Evolutionary conservation across 1,140 invertebrate genomes (phyloP).

Genomic region (Temnothorax nylanderi): DNA sequence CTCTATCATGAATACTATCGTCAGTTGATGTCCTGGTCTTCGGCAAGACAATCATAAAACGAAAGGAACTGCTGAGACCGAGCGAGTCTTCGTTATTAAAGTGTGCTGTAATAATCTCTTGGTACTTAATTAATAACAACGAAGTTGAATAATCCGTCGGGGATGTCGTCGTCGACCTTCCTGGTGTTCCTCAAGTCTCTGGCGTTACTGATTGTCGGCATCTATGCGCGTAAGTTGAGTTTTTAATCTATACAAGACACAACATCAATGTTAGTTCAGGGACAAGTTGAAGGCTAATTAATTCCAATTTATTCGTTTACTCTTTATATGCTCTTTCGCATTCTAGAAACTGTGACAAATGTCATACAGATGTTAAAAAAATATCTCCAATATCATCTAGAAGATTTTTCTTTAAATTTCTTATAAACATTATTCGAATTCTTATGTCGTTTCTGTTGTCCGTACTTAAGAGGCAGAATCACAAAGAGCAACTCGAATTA

Average conservation of each 20-base stretch:
- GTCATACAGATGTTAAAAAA: background rate
- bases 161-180: constrained; percentile 32
- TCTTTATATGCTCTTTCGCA: background rate
- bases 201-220: background rate
- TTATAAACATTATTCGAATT: background rate
- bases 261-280: background rate
- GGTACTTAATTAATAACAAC: background rate
- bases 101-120: background rate
- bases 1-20: constrained; percentile 38
- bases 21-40: constrained; percentile 64
- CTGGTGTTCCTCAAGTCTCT: background rate
- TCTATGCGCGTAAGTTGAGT: constrained; percentile 64
- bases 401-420: background rate
- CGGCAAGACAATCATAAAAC: background rate
- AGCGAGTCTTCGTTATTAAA: background rate
- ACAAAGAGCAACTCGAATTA: background rate
- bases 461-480: background rate
- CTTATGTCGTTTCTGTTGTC: background rate
- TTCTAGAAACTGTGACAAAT: background rate
- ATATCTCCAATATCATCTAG: background rate
- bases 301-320: background rate
- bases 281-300: background rate
- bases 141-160: background rate
- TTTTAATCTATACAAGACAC: background rate
- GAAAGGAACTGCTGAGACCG: background rate